Evolutionary conservation across 2,888 invertebrate genomes (phyloP).

Genomic region (Lithophane semibrunnea): DNA sequence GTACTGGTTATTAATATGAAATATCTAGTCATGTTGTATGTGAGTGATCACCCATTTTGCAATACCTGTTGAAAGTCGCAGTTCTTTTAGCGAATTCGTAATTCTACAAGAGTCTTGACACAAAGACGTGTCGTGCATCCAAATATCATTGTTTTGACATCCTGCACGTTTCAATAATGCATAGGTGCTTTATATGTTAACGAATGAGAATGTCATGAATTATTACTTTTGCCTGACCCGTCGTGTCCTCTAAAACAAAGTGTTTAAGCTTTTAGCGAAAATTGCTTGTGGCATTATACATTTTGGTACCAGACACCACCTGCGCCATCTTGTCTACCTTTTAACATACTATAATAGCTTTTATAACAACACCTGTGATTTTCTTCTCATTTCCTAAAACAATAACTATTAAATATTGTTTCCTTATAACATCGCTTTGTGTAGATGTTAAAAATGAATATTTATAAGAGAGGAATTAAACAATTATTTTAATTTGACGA

Average conservation of each 20-base stretch:
- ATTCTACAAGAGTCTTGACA: constrained; percentile 20
- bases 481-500: constrained; percentile 46
- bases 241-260: constrained; percentile 5
- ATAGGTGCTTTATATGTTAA: constrained; percentile 39
- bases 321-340: constrained; percentile 24
- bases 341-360: constrained; percentile 10
- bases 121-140: constrained; percentile 29
- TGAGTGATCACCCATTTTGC: constrained; percentile 2
- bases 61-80: constrained; percentile 12
- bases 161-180: constrained; percentile 45
- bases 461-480: constrained; percentile 30
- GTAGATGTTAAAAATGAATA: constrained; percentile 9
- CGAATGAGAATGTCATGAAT: constrained; percentile 32
- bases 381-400: constrained; percentile 34
- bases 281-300: constrained; percentile 30
- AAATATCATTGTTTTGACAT: constrained; percentile 33
- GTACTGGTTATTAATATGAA: neutral
- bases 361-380: constrained; percentile 20
- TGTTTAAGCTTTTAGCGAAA: constrained; percentile 31
- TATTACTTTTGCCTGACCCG: constrained; percentile 26
- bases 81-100: constrained; percentile 19
- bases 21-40: neutral
- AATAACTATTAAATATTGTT: constrained; percentile 27
- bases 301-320: constrained; percentile 31
- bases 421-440: constrained; percentile 27